Evolutionary conservation across 1,140 invertebrate genomes (phyloP), one percentile per base, ranked within the genome.

Genomic region (Macrocentrus cingulum): DNA sequence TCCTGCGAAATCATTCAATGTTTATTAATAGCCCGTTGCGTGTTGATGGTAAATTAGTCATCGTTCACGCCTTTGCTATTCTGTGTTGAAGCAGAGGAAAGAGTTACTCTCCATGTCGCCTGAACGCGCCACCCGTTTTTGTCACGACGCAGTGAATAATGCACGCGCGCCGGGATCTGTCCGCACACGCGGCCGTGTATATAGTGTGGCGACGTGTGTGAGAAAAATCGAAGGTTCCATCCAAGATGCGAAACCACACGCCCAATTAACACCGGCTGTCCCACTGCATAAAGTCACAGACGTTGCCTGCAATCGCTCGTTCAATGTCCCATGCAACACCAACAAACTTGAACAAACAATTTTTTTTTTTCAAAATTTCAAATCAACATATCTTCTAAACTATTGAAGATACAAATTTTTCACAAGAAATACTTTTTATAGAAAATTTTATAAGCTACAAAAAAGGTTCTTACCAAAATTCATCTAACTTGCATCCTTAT

Each of bases 21-120:
- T 39, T 39, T 39, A 39, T n/a, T 39, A 39, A 39, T 39, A 39
- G 36, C 15, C 11, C 15, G 3, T 8, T 11, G 7, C 36, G 36
- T 39, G 36, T 13, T 39, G 36, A 39, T 39, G 36, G 36, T 39
- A 39, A 39, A 39, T 39, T 39, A 39, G 36, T 39, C 36, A 39
- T 39, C 36, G 36, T 39, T 39, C 13, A 15, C 36, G 36, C 36
- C 36, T 39, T 39, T n/a, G 36, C 36, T 39, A 13, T 39, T 39
- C 13, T 39, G 36, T 39, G 36, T 39, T 39, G 8, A 13, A 39
- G 36, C 36, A 15, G 36, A n/a, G 36, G 13, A 13, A 39, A 39
- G 36, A 39, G 36, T 39, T 39, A 39, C 36, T 39, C 3, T 39
- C 3, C 36, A 13, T 39, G 36, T 39, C 36, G 36, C 36, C 36